Base-by-base conservation (phyloP, 2,888 invertebrate genomes). In the Netelia virgata region DNA sequence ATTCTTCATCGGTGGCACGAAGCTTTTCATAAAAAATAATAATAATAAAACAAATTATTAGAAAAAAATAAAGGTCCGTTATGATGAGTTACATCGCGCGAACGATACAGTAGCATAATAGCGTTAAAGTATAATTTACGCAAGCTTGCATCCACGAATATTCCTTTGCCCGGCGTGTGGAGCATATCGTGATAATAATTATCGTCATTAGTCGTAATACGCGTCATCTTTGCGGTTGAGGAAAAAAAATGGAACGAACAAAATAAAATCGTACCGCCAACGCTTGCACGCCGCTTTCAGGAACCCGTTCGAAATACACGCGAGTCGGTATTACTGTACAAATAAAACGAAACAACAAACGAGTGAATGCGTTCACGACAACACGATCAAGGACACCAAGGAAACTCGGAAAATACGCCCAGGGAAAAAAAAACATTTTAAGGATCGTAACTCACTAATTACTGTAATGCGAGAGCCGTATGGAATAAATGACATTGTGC, bases 401-500 rank as follows among this genome's bases (percentile, higher is more conserved):
- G 69, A 23, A 78, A 77, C 41, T 78, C 59, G 47, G 36, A 36
- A 82, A 72, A 63, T 78, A 68, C 63, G 73, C 82, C 28, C 47
- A 69, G 53, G 28, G 69, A 50, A 18, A 73, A 43, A 16, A 47
- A 28, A 69, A 73, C 74, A 85, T 84, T 79, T 80, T 82, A 69
- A 84, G 76, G 66, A 82, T 82, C 74, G 84, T 86, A 82, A 79
- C 66, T 84, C 74, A 81, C 82, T 82, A 86, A 86, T 85, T 64
- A 86, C 84, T 91, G 90, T 91, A 91, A 90, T 87, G 87, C 77
- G 84, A 89, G 86, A 89, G 84, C 85, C 88, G 86, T 88, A 87
- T 87, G 84, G 87, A 90, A 91, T 90, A 91, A 91, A 91, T 84
- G 84, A 88, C 88, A 91, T 90, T 91, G 88, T 90, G 90, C 89